Evolutionary conservation across 2,113 vertebrate genomes (phyloP).

Genomic region (Philantomba maxwellii): DNA sequence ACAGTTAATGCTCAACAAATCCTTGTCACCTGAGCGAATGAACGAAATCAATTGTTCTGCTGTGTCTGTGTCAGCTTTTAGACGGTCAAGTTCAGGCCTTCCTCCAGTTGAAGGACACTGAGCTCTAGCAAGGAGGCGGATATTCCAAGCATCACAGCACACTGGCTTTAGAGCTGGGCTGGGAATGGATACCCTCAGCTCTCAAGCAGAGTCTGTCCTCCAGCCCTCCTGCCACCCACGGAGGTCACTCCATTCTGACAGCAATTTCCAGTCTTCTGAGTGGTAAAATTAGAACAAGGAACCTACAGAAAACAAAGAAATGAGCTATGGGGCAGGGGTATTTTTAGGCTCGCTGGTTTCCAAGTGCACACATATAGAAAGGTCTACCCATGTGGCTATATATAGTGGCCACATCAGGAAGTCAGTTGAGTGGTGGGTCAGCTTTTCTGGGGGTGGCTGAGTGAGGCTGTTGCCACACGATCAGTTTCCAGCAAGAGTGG

Average conservation of each 20-base stretch:
- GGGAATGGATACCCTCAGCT: no score
- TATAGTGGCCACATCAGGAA: constrained; percentile 74
- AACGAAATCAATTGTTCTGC: not conserved
- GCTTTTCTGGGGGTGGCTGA: constrained; percentile 68
- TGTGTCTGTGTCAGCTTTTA: not conserved
- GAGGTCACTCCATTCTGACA: constrained; percentile 53
- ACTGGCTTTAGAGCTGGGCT: not conserved
- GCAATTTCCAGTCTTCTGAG: constrained; percentile 37
- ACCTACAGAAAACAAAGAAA: constrained; percentile 42
- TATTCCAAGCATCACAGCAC: not conserved
- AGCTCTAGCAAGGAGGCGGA: not conserved
- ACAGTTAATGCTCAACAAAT: not conserved
- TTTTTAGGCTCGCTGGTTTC: constrained; percentile 63
- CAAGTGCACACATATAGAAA: not conserved
- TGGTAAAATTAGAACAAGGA: constrained; percentile 65
- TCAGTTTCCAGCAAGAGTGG: not conserved
- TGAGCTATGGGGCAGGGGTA: not conserved
- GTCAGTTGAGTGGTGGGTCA: constrained; percentile 35
- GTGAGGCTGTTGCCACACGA: not conserved
- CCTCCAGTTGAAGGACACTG: not conserved
- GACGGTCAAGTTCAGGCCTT: not conserved
- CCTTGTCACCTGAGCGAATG: not conserved
- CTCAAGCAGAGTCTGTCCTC: not conserved
- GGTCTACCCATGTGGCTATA: not conserved
- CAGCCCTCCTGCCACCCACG: not conserved